Conservation (phyloP, 2,797 vertebrate genomes). For the Novumbra hubbsi region DNA sequence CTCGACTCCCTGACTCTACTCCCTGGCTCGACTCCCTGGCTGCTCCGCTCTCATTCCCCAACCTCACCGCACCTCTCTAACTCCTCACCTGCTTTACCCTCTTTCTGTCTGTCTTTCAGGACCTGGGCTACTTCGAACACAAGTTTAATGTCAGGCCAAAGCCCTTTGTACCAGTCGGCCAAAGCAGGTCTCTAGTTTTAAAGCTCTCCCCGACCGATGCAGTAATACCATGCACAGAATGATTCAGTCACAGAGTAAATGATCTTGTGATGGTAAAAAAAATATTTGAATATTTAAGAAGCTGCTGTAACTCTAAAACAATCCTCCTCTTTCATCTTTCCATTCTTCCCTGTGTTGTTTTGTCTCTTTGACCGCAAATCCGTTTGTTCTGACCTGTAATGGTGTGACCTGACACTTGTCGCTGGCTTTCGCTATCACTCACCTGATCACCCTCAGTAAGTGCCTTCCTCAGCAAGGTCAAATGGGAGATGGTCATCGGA, state of each 20-base stretch:
- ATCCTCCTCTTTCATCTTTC: conserved; percentile 34
- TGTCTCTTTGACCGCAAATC: conserved; percentile 18
- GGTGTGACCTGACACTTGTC: conserved; percentile 12
- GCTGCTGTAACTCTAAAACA: not conserved
- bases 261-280: not conserved
- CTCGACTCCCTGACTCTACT: no score
- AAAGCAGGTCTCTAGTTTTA: conserved; percentile 50
- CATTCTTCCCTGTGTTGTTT: conserved; percentile 33
- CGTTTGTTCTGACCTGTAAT: conserved; percentile 25
- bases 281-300: not conserved
- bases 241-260: not conserved
- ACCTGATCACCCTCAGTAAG: conserved; percentile 55
- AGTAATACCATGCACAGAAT: not conserved
- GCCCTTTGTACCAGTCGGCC: conserved; percentile 45
- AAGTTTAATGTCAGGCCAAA: conserved; percentile 88
- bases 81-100: conserved; percentile 44
- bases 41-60: conserved; percentile 22
- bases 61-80: conserved; percentile 21
- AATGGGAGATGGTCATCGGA: conserved; percentile 68
- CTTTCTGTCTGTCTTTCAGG: conserved; percentile 76
- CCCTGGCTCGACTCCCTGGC: not conserved
- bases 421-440: conserved; percentile 32
- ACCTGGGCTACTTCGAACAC: conserved; percentile 90
- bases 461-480: conserved; percentile 55
- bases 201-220: conserved; percentile 9